Evolutionary conservation across 2,888 invertebrate genomes (phyloP), one percentile per base, ranked within the genome.

Genomic region (Drosophila mulleri): DNA sequence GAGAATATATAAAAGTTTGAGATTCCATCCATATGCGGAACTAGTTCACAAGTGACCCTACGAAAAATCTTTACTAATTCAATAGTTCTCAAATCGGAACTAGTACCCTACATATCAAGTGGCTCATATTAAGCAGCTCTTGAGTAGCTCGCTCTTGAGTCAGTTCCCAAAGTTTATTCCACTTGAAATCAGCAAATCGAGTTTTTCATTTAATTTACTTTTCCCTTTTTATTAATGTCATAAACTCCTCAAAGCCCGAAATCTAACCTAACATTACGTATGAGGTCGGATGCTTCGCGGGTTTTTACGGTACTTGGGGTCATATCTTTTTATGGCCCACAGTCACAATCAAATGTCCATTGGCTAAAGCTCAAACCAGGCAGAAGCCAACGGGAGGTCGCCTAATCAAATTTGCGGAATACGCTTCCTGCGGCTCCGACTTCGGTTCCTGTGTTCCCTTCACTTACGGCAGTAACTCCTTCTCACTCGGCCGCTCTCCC

Each of bases 391-490:
- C 72, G 50, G 69, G 65, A 61, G 76, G 47, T 76, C 57, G 53
- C 44, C 80, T 77, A 76, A 77, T 77, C 80, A 77, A 77, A 80
- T 77, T 77, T 71, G 77, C 72, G 67, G 44, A 47, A 61, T 67
- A 63, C 63, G 63, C 56, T 61, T 70, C 60, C 63, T 64, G 60
- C 35, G 69, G 62, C 35, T 53, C 35, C 57, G 47, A 53, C 39
- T 48, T 32, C 52, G 42, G 16, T 54, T 42, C 42, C 32, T 41
- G 16, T 18, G 14, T 12, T 41, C 20, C 5, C 41, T 20, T 18
- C 45, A 23, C 35, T 44, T 53, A 37, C 53, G 23, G 8, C 37
- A 1, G 32, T 18, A 42, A 42, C 58, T 41, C 39, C 39, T 44
- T 18, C 35, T 14, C 47, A 39, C 23, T 9, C 45, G n/a, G 14